These are phyloP conservation scores for Amphimallon solstitiale DNA, from an alignment of 2,888 invertebrate species.

Conservation along the genomic window DNA sequence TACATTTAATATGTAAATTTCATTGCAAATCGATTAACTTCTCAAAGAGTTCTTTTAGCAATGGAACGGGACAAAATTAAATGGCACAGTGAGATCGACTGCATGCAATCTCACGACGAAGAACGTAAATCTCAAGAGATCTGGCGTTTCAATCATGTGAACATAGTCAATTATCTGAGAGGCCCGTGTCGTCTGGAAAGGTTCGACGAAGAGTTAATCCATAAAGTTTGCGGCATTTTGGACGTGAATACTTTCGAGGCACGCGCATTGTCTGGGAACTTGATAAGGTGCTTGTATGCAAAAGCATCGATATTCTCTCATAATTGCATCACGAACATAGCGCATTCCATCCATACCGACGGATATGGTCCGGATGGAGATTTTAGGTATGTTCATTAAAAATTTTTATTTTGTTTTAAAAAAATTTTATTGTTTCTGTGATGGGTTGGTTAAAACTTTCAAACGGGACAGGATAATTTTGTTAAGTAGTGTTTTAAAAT, in stretches of 20 bases:
- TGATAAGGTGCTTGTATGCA: conserved; percentile 82
- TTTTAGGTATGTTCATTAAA: too few species aligned
- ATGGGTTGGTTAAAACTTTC: too few species aligned
- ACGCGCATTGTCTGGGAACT: conserved; percentile 72
- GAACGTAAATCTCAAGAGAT: conserved; percentile 69
- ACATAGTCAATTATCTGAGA: conserved; percentile 79
- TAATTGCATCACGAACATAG: conserved; percentile 84
- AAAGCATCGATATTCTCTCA: conserved; percentile 80
- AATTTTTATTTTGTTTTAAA: neutral
- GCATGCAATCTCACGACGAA: conserved; percentile 80
- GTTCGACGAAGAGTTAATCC: conserved; percentile 78
- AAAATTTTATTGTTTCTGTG: too few species aligned
- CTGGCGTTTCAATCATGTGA: conserved; percentile 81
- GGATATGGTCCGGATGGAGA: conserved; percentile 23
- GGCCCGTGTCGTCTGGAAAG: conserved; percentile 76
- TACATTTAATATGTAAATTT: too few species aligned
- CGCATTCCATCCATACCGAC: conserved; percentile 70
- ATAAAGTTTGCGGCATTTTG: conserved; percentile 81
- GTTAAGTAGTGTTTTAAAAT: too few species aligned
- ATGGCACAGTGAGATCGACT: conserved; percentile 75
- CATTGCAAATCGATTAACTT: neutral
- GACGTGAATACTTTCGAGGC: conserved; percentile 85
- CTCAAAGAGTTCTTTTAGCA: conserved; percentile 73
- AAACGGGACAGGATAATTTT: too few species aligned
- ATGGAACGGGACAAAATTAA: conserved; percentile 74